phyloP scores from a whole-genome alignment of 2,113 vertebrate genomes.

The Carassius auratus region DNA sequence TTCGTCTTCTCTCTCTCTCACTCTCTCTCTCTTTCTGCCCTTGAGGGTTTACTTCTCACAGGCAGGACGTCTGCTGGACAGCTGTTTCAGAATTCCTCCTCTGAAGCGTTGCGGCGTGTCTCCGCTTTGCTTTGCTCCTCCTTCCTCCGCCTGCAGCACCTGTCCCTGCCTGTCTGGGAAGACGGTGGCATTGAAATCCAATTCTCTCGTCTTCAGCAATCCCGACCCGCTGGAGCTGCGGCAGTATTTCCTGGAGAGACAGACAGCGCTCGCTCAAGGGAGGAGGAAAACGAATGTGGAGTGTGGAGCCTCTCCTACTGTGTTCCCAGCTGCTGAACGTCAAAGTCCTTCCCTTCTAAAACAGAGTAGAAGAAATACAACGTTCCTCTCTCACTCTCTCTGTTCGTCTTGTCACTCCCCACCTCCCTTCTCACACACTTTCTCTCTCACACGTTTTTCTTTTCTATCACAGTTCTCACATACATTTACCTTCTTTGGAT shows the following conservation, averaged over 20 bases:
- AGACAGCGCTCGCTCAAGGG: constrained; percentile 13
- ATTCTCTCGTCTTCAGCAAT: constrained; percentile 57
- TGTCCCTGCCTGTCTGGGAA: constrained; percentile 70
- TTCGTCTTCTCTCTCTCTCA: constrained; percentile 20
- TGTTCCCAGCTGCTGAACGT: constrained; percentile 12
- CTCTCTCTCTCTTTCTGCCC: constrained; percentile 36
- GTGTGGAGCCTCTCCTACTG: constrained; percentile 8
- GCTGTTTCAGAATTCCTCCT: constrained; percentile 78
- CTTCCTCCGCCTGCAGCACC: constrained; percentile 68
- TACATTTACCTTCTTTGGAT: constrained; percentile 34
- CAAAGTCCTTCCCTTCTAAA: constrained; percentile 45
- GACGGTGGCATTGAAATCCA: neutral
- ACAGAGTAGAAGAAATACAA: constrained; percentile 12
- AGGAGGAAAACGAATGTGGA: constrained; percentile 15
- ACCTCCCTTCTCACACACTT: constrained; percentile 23
- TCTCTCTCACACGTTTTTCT: neutral
- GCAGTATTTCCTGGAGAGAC: constrained; percentile 26
- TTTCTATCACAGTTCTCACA: constrained; percentile 23
- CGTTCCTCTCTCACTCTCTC: constrained; percentile 36
- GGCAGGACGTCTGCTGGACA: constrained; percentile 77
- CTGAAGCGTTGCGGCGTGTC: constrained; percentile 70
- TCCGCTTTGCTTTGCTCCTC: constrained; percentile 56
- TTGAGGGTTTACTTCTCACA: constrained; percentile 56
- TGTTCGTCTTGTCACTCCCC: constrained; percentile 11
- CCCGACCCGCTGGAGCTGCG: constrained; percentile 17